Evolutionary conservation across 1,140 invertebrate species (phyloP), one percentile per base, ranked within the genome.

Genomic region (Diorhabda sublineata): DNA sequence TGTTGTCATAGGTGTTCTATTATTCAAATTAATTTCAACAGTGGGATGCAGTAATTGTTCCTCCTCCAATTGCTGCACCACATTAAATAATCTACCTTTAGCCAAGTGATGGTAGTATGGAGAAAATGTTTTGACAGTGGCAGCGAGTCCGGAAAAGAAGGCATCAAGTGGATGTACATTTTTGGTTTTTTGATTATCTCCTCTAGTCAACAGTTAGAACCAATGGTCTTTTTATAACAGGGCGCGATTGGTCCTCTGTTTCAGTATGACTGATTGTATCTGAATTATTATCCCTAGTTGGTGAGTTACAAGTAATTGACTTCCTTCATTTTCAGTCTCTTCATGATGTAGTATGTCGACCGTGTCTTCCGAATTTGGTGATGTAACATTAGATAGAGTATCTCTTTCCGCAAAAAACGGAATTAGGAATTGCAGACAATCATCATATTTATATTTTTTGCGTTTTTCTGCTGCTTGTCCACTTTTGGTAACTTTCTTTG

Each of bases 361-460:
- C 5, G 45, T 5, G 8, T 2, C 5, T 6, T 52, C 45, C 5
- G 45, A 52, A 6, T 42, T 42, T 63, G 7, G 5, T 8, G 58
- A 59, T 5, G 4, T 5, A 2, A 71, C 60, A 61, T 68, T 70
- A 43, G 69, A 52, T n/a, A 59, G 5, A 47, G 58, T 58, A 8
- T 69, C 64, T 47, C 67, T 56, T 57, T 63, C 67, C 2, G 45
- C 43, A 8, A 71, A 7, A 62, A 65, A 56, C 11, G 67, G 70
- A 11, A 69, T 9, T 60, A 71, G 61, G 42, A 71, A 71, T 42
- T 45, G 5, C 1, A 71, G 42, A 47, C 64, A n/a, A 43, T 66
- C 58, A 65, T 71, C 60, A 44, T 63, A 71, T 61, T 67, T 69
- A 62, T 71, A 73, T 64, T 71, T 73, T 26, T 26, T n/a, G 4